These are phyloP conservation scores for Biston betularia DNA, from an alignment of 2,888 invertebrate genomes.

Conservation along the genomic window DNA sequence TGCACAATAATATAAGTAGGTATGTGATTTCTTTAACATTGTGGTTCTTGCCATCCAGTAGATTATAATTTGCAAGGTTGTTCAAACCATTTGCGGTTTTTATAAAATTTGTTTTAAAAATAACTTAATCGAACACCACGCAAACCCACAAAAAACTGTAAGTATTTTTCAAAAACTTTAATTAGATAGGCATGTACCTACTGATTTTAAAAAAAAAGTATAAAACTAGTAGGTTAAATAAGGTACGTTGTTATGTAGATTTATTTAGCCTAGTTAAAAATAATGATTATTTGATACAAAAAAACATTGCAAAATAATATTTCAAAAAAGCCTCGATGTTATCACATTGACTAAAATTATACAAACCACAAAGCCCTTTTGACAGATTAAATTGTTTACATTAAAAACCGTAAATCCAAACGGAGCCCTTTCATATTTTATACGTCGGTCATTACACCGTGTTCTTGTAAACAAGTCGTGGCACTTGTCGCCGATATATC, in stretches of 20 bases:
- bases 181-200: background rate
- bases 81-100: slow-evolving; percentile 27
- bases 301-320: too few species aligned
- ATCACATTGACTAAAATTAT: too few species aligned
- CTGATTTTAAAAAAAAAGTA: too few species aligned
- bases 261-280: too few species aligned
- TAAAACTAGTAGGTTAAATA: too few species aligned
- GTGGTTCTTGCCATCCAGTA: background rate
- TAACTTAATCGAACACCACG: slow-evolving; percentile 2
- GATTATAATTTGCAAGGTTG: slow-evolving; percentile 25
- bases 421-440: slow-evolving; percentile 63
- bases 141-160: slow-evolving; percentile 6
- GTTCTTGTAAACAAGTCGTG: slow-evolving; percentile 82
- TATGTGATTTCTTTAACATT: too few species aligned
- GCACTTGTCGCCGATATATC: slow-evolving; percentile 81
- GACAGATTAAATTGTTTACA: too few species aligned
- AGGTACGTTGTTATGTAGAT: too few species aligned
- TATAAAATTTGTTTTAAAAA: slow-evolving; percentile 14
- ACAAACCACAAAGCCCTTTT: background rate
- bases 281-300: too few species aligned
- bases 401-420: slow-evolving; percentile 36
- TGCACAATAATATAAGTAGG: background rate
- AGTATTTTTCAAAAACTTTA: background rate
- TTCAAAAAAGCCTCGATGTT: too few species aligned
- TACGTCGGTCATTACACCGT: slow-evolving; percentile 72